Evolutionary conservation across 1,140 invertebrate genomes (phyloP).

Genomic region (Carposina sasakii): DNA sequence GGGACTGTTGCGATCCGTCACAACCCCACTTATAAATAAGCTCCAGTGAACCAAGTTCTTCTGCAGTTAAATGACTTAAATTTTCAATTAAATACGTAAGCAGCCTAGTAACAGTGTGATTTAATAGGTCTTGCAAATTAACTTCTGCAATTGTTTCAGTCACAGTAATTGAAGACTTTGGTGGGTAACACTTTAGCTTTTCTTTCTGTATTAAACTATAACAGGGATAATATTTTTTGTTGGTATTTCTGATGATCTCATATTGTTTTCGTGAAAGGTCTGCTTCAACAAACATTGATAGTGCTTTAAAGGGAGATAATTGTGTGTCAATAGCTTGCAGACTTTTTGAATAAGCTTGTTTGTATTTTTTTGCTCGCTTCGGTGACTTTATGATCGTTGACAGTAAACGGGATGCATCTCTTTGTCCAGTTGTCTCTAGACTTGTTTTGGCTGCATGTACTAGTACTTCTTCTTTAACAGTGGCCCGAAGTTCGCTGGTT

Average conservation of each 20-base stretch:
- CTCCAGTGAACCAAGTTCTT: background rate
- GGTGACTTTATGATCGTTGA: background rate
- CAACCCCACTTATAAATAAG: slow-evolving; percentile 15
- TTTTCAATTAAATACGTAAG: background rate
- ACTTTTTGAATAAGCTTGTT: background rate
- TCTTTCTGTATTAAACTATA: background rate
- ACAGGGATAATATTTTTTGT: background rate
- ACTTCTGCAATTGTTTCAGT: background rate
- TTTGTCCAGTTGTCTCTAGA: background rate
- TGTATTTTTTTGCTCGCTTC: background rate
- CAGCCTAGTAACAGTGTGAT: background rate
- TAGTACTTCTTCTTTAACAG: background rate
- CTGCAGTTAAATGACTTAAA: background rate
- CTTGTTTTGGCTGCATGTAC: background rate
- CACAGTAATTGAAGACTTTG: background rate
- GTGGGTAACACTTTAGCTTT: background rate
- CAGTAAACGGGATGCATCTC: background rate
- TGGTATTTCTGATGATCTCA: background rate
- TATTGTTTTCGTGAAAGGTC: background rate
- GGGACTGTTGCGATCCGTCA: slow-evolving; percentile 20
- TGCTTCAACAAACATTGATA: background rate
- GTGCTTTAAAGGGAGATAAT: background rate
- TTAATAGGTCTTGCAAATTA: background rate
- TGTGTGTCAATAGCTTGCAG: background rate
- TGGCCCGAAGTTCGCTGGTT: background rate